Conservation (phyloP, 2,888 invertebrate species). For the Tiphia femorata region DNA sequence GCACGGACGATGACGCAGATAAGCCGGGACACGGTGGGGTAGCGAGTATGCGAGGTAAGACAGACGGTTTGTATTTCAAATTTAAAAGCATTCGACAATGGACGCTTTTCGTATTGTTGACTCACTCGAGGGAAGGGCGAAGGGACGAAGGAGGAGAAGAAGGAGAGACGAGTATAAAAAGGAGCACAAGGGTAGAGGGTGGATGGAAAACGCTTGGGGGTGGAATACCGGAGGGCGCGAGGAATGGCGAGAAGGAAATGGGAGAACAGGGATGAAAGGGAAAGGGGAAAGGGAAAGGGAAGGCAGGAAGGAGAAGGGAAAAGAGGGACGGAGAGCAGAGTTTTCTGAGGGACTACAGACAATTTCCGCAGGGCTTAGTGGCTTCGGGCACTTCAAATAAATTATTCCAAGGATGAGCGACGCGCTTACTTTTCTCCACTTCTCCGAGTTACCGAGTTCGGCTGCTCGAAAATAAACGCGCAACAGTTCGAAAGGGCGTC, state of each 20-base stretch:
- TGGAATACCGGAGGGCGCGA: slow-evolving; percentile 10
- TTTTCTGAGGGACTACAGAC: slow-evolving; percentile 63
- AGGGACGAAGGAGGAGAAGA: slow-evolving; percentile 30
- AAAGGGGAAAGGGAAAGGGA: slow-evolving; percentile 6
- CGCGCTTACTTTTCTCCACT: slow-evolving; percentile 56
- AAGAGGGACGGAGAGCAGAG: slow-evolving; percentile 34
- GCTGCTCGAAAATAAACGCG: too few relatives aligned
- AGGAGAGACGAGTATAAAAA: too few relatives aligned
- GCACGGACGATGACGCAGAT: too few relatives aligned
- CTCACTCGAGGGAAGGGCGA: slow-evolving; percentile 44
- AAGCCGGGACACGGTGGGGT: too few relatives aligned
- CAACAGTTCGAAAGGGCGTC: too few relatives aligned
- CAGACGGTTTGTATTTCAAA: slow-evolving; percentile 67
- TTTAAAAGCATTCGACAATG: slow-evolving; percentile 68
- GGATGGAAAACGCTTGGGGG: slow-evolving; percentile 31
- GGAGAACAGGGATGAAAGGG: slow-evolving; percentile 14
- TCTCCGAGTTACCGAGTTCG: neutral
- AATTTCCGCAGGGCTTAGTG: slow-evolving; percentile 63
- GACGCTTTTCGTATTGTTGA: slow-evolving; percentile 64
- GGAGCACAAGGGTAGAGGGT: too few relatives aligned
- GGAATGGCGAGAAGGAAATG: slow-evolving; percentile 21
- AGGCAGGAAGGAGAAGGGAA: slow-evolving; percentile 15
- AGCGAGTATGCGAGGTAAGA: slow-evolving; percentile 45
- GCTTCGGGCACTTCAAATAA: slow-evolving; percentile 60
- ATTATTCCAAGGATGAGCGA: slow-evolving; percentile 60